Evolutionary conservation across 2,113 vertebrate genomes (phyloP).

Genomic region (Chionomys nivalis): DNA sequence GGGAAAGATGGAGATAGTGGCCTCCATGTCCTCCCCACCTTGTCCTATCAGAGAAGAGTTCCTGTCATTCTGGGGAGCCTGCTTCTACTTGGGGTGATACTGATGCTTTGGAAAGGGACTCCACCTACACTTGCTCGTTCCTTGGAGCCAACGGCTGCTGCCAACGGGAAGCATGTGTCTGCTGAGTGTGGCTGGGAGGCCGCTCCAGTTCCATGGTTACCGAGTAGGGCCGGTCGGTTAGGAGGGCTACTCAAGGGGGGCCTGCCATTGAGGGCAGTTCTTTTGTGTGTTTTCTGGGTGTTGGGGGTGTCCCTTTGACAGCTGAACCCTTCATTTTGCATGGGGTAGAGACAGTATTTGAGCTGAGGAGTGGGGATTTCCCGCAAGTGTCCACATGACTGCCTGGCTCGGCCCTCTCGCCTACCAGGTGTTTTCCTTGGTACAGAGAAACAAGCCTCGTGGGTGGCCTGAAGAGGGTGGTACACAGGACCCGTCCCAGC

Average conservation of each 20-base stretch:
- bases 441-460: background rate
- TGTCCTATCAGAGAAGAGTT: background rate
- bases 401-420: background rate
- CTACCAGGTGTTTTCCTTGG: background rate
- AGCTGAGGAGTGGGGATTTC: background rate
- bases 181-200: constrained; percentile 55
- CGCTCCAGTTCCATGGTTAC: constrained; percentile 76
- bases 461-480: background rate
- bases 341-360: background rate
- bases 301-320: background rate
- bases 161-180: constrained; percentile 18
- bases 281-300: background rate
- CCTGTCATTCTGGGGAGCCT: background rate
- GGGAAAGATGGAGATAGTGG: background rate
- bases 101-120: background rate
- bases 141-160: background rate
- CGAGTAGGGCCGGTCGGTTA: constrained; percentile 43
- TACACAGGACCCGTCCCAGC: background rate
- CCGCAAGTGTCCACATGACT: background rate
- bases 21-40: fast-evolving
- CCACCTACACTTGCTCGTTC: background rate
- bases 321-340: background rate
- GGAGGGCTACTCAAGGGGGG: constrained; percentile 23
- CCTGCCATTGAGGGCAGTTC: background rate
- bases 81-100: background rate